phyloP scores from a whole-genome alignment of 2,797 vertebrate species.

The Orientallactaga sibirica region DNA sequence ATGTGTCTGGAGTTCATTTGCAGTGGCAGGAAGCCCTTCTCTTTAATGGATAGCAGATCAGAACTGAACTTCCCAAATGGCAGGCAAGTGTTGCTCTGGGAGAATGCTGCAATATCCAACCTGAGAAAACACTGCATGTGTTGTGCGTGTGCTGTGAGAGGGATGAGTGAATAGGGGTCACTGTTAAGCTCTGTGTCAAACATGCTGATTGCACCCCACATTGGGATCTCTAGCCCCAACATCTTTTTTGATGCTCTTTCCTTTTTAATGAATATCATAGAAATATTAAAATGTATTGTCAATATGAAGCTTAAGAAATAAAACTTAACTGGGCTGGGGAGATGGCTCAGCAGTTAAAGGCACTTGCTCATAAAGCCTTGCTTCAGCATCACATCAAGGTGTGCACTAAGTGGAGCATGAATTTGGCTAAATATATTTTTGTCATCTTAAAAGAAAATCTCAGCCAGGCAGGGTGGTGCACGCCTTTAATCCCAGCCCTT shows the following conservation, averaged over 20 bases:
- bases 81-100: not conserved
- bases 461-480: too few species aligned
- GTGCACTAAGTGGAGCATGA: too few species aligned
- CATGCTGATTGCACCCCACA: not conserved
- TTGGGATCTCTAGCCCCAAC: not conserved
- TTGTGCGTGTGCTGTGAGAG: not conserved
- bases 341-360: too few species aligned
- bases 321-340: not conserved
- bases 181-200: not conserved
- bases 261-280: not conserved
- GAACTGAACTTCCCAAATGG: not conserved
- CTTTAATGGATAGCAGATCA: not conserved
- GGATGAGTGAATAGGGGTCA: not conserved
- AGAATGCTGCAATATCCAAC: not conserved
- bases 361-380: not conserved
- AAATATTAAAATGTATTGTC: not conserved
- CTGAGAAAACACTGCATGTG: not conserved
- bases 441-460: not conserved
- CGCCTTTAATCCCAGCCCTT: too few species aligned
- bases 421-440: not conserved
- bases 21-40: too few species aligned
- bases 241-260: constrained; percentile 17
- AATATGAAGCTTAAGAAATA: not conserved
- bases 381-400: too few species aligned
- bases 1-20: too few species aligned